Evolutionary conservation across 2,113 vertebrate species (phyloP).

Genomic region (Perccottus glenii): DNA sequence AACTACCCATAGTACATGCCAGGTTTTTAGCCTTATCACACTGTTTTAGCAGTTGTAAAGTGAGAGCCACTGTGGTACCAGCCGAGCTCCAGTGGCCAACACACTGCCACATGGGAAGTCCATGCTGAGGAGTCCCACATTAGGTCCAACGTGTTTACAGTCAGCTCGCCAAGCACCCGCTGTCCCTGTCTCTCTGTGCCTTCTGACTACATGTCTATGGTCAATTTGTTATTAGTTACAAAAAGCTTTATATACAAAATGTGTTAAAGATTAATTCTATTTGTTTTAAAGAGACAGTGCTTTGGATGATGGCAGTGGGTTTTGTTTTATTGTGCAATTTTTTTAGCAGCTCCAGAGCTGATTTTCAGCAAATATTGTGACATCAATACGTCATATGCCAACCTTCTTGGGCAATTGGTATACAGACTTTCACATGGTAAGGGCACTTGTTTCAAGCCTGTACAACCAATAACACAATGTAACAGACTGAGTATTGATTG

Average conservation of each 20-base stretch:
- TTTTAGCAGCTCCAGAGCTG: slow-evolving; percentile 2
- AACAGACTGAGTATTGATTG: slow-evolving; percentile 9
- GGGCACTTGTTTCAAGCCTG: background rate
- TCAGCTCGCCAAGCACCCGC: slow-evolving; percentile 47
- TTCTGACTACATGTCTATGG: slow-evolving; percentile 56
- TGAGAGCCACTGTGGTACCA: slow-evolving; percentile 57
- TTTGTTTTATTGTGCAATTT: slow-evolving; percentile 16
- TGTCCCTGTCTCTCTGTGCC: slow-evolving; percentile 76
- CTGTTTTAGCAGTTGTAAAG: slow-evolving; percentile 68
- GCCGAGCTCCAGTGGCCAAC: slow-evolving; percentile 52
- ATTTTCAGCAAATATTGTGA: slow-evolving; percentile 18
- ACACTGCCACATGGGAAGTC: slow-evolving; percentile 73
- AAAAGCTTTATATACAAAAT: slow-evolving; percentile 62
- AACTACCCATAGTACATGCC: slow-evolving; percentile 72
- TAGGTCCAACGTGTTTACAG: slow-evolving; percentile 67
- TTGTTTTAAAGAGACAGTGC: slow-evolving; percentile 59
- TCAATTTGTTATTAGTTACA: slow-evolving; percentile 59
- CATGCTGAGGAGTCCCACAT: slow-evolving; percentile 1
- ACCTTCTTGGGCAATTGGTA: slow-evolving; percentile 25
- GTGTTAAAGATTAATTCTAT: slow-evolving; percentile 64
- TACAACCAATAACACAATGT: too few relatives aligned
- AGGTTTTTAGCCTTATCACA: slow-evolving; percentile 86
- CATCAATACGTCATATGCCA: too few relatives aligned
- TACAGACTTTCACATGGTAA: slow-evolving; percentile 16
- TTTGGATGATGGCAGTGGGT: slow-evolving; percentile 18